Base-by-base conservation (phyloP, 2,797 vertebrate species). In the Paramormyrops hopkinsi region DNA sequence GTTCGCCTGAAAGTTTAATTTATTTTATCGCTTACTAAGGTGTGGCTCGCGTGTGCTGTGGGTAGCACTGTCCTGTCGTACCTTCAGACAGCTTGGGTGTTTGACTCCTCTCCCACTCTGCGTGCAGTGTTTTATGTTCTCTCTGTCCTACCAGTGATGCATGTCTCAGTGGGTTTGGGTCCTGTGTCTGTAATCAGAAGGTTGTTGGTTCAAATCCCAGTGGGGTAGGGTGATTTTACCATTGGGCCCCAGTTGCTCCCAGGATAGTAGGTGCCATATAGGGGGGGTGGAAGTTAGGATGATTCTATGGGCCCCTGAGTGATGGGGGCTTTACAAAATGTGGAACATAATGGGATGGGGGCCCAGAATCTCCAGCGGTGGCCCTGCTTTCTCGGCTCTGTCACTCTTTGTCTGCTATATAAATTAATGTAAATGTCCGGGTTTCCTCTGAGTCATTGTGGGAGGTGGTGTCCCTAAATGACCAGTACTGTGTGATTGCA, bases 1-100 rank as follows among this genome's bases (percentile, higher is more conserved):
- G 29, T 79, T 79, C 6, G 0, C 46, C 48, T 90, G 83, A 79
- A 65, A 91, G 12, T 53, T 82, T 86, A 29, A 89, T 83, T 88
- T 69, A 46, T n/a, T 83, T 83, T 73, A 46, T 79, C 0, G 73
- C 19, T 41, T 79, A n/a, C 37, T 79, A 33, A 44, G 73, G 73
- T 19, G 37, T 46, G 73, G 73, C 73, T 44, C 8, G 41, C 14
- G 8, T 79, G 73, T n/a, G 33, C 14, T 3, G 17, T 79, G 73
- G 29, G 65, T 17, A 29, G 29, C 29, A 73, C 65, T 37, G 29
- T 73, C 33, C 11, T 17, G 22, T 2, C 2, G 0, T 37, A 37
- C 29, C 25, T 37, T 73, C 65, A 37, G 12, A n/a, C 17, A 44
- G 14, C 37, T 44, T n/a, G 14, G 73, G 37, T 79, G 73, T 41